These are phyloP conservation scores for Oreocharis arfaki DNA, from an alignment of 2,113 vertebrate genomes.

Conservation along the genomic window DNA sequence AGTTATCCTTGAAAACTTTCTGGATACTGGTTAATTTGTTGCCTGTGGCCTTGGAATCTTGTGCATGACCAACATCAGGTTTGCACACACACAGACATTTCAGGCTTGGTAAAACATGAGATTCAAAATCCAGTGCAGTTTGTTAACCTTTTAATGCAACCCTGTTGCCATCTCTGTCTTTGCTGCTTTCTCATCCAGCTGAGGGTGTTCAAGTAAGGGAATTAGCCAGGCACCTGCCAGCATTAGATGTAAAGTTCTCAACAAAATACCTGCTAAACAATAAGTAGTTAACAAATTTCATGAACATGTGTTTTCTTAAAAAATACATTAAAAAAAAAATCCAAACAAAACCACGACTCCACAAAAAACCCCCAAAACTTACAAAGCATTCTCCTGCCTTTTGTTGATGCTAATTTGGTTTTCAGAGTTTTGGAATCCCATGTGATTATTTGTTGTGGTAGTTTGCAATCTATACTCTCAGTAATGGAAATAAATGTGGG, in stretches of 20 bases:
- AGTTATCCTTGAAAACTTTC: neutral
- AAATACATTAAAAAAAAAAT: neutral
- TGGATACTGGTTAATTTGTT: neutral
- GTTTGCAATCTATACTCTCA: neutral
- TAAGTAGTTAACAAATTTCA: neutral
- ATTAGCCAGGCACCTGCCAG: neutral
- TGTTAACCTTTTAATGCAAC: neutral
- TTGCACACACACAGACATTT: neutral
- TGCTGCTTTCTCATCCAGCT: neutral
- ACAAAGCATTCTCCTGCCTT: neutral
- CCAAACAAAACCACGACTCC: neutral
- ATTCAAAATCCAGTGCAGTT: neutral
- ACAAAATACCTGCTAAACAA: neutral
- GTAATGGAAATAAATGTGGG: neutral
- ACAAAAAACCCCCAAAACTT: accelerated
- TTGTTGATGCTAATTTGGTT: neutral
- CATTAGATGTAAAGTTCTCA: neutral
- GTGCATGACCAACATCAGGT: neutral
- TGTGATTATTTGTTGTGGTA: neutral
- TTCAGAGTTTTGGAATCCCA: neutral
- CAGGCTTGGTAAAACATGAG: neutral
- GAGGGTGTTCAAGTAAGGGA: neutral
- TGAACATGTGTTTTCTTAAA: neutral
- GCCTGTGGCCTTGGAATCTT: neutral
- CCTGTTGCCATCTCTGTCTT: neutral